A percentile compares a stretch with the other conserved stretches of the same genome.
phyloP scores from a whole-genome alignment of 2,888 invertebrate species.

The Pharmacophagus antenor region DNA sequence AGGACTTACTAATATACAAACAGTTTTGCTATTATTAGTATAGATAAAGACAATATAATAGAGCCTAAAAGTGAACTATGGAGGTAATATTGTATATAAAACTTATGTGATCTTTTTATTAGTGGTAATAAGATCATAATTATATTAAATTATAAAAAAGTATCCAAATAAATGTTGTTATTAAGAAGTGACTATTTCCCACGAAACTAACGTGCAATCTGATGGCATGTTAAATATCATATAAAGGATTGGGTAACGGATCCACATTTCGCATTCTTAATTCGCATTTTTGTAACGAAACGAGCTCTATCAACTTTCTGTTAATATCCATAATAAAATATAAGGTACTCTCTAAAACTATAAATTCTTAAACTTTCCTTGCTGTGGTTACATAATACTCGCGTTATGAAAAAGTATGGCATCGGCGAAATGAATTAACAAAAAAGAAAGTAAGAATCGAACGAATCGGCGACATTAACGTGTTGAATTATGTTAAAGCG shows the following conservation, averaged over 20 bases:
- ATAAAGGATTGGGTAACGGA: background rate
- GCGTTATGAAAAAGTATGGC: conserved; percentile 31
- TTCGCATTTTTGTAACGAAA: conserved; percentile 25
- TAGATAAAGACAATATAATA: too few relatives aligned
- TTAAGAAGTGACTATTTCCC: background rate
- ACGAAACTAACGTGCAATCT: background rate
- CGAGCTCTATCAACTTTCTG: conserved; percentile 37
- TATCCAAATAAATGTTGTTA: background rate
- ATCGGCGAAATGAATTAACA: conserved; percentile 29
- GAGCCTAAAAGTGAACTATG: too few relatives aligned
- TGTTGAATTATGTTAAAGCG: conserved; percentile 27
- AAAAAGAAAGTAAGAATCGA: conserved; percentile 31
- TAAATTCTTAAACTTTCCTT: conserved; percentile 38
- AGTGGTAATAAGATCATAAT: too few relatives aligned
- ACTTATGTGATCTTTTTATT: too few relatives aligned
- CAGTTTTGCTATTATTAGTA: too few relatives aligned
- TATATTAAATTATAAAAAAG: too few relatives aligned
- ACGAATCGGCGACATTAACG: conserved; percentile 26
- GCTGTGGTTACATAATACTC: conserved; percentile 35
- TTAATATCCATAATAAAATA: conserved; percentile 37
- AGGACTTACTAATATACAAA: too few relatives aligned
- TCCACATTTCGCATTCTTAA: background rate
- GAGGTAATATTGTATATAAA: too few relatives aligned
- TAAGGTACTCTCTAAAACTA: conserved; percentile 37
- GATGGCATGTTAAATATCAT: background rate